Conservation (phyloP, 2,797 vertebrate species). For the Hippopotamyrus pictus region DNA sequence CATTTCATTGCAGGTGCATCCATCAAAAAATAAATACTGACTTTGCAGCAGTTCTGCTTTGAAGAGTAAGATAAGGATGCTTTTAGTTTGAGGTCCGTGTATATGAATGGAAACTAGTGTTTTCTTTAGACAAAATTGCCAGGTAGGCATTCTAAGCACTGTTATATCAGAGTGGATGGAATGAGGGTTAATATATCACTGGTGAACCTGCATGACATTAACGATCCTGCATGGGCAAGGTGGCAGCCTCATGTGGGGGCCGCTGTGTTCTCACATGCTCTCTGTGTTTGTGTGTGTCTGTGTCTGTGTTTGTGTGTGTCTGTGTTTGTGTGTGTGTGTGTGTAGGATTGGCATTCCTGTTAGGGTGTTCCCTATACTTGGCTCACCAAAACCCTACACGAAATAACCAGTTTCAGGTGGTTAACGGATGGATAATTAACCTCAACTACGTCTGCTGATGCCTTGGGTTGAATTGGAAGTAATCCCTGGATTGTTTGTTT, state of each 20-base stretch:
- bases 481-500: background rate
- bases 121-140: background rate
- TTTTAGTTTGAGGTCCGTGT: background rate
- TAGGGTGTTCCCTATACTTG: background rate
- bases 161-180: background rate
- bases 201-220: background rate
- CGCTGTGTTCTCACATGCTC: background rate
- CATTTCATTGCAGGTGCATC: background rate
- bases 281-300: too few species aligned
- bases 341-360: background rate
- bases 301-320: background rate
- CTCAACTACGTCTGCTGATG: slow-evolving; percentile 43
- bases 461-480: slow-evolving; percentile 53
- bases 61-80: background rate
- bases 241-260: background rate
- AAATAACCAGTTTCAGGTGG: background rate
- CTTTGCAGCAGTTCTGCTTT: background rate
- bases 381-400: background rate
- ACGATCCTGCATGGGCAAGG: background rate
- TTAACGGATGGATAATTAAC: background rate
- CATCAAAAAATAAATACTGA: background rate
- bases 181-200: background rate
- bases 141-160: background rate
- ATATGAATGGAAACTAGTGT: background rate
- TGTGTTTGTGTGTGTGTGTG: background rate